Conservation (phyloP, 1,140 invertebrate genomes). For the Lamellibrachia luymesi region DNA sequence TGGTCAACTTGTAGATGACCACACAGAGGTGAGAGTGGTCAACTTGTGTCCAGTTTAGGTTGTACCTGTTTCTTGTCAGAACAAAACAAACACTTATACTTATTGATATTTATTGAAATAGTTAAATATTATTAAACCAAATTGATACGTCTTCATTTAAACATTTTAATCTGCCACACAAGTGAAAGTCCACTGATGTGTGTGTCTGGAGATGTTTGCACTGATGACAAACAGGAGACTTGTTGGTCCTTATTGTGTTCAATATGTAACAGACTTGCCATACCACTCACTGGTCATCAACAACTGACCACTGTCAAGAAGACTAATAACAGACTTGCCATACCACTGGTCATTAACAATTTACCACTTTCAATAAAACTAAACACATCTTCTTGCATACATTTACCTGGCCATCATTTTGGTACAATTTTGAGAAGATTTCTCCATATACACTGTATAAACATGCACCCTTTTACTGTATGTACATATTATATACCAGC, state of each 20-base stretch:
- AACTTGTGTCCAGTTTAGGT: not conserved
- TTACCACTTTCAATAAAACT: not conserved
- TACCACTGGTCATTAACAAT: not conserved
- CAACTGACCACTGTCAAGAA: not conserved
- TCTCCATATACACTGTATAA: slow-evolving; percentile 5
- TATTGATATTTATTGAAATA: not conserved
- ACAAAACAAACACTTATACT: not conserved
- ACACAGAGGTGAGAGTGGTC: not conserved
- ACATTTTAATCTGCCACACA: not conserved
- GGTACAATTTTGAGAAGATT: not conserved
- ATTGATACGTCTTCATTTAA: not conserved
- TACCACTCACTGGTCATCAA: not conserved
- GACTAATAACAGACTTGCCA: too few relatives aligned
- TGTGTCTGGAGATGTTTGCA: not conserved
- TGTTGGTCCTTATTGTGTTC: not conserved
- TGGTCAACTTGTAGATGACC: not conserved
- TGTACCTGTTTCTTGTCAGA: not conserved
- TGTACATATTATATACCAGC: not conserved
- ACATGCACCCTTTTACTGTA: not conserved
- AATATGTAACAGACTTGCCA: not conserved
- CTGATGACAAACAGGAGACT: not conserved
- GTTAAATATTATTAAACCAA: not conserved
- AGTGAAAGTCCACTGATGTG: not conserved
- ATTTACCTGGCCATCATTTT: not conserved
- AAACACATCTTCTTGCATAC: not conserved